Conservation (phyloP, 2,888 invertebrate species). For the Zhengitettix transpicula region DNA sequence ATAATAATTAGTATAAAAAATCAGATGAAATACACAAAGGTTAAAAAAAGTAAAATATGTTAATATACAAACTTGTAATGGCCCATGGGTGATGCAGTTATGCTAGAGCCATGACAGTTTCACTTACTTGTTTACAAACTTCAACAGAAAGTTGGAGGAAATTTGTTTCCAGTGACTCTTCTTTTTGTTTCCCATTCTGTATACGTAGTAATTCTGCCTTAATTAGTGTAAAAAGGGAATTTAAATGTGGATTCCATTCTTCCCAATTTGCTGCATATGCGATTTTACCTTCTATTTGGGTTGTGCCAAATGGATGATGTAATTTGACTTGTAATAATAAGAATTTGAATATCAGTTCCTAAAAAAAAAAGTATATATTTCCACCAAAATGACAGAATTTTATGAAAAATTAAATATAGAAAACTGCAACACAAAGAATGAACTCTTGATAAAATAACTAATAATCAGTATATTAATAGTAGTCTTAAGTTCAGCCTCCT, state of each 20-base stretch:
- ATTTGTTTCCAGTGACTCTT: background rate
- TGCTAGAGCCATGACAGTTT: no score
- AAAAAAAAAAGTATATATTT: conserved; percentile 11
- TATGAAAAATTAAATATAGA: background rate
- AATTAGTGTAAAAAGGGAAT: conserved; percentile 24
- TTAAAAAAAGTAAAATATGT: no score
- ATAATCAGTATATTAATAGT: no score
- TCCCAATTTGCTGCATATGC: conserved; percentile 26
- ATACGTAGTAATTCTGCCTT: conserved; percentile 18
- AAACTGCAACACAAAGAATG: background rate
- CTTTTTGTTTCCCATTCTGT: conserved; percentile 15
- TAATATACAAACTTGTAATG: no score
- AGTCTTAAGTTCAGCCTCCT: no score
- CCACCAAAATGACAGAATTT: background rate
- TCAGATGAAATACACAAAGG: conserved; percentile 1
- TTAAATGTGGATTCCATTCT: conserved; percentile 27
- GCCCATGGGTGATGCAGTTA: no score
- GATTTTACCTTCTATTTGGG: conserved; percentile 18
- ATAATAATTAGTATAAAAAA: no score
- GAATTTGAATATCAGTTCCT: conserved; percentile 29
- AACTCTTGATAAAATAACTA: no score
- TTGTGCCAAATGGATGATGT: conserved; percentile 32
- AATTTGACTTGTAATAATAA: conserved; percentile 31
- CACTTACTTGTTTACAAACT: background rate
- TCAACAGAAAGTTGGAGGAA: background rate